Percentiles rank a stretch among this genome's conserved stretches.
Evolutionary conservation across 2,888 invertebrate genomes (phyloP).

Genomic region (Aspidapion aeneum): DNA sequence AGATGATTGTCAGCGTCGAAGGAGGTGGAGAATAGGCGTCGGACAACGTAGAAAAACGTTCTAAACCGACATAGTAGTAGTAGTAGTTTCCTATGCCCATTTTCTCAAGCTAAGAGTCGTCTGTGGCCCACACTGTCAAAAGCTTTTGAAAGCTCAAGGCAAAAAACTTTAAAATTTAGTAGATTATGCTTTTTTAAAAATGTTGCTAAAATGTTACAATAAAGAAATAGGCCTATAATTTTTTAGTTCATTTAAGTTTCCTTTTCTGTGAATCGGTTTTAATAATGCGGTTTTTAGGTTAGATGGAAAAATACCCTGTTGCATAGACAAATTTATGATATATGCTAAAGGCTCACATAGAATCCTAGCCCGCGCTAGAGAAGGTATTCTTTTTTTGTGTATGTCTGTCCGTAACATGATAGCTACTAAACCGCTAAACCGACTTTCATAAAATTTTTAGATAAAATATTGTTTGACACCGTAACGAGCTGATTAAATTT

Average conservation of each 20-base stretch:
- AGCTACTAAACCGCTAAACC: too few relatives aligned
- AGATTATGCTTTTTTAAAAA: constrained; percentile 9
- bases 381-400: too few relatives aligned
- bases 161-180: not conserved
- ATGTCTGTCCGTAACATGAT: too few relatives aligned
- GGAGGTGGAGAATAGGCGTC: too few relatives aligned
- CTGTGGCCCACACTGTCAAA: not conserved
- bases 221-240: constrained; percentile 9
- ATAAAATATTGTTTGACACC: too few relatives aligned
- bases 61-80: too few relatives aligned
- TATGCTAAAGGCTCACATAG: not conserved
- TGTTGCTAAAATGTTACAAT: constrained; percentile 6
- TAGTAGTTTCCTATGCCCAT: too few relatives aligned
- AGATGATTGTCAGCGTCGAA: too few relatives aligned
- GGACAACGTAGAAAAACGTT: too few relatives aligned
- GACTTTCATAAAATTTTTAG: too few relatives aligned
- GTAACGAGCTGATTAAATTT: too few relatives aligned
- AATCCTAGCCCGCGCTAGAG: too few relatives aligned
- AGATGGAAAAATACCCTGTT: constrained; percentile 2
- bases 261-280: constrained; percentile 8
- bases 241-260: not conserved
- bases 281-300: constrained; percentile 2
- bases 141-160: not conserved
- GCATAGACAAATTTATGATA: constrained; percentile 3
- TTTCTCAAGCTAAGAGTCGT: not conserved